phyloP scores from a whole-genome alignment of 2,888 invertebrate genomes.

The Pristionchus exspectatus region DNA sequence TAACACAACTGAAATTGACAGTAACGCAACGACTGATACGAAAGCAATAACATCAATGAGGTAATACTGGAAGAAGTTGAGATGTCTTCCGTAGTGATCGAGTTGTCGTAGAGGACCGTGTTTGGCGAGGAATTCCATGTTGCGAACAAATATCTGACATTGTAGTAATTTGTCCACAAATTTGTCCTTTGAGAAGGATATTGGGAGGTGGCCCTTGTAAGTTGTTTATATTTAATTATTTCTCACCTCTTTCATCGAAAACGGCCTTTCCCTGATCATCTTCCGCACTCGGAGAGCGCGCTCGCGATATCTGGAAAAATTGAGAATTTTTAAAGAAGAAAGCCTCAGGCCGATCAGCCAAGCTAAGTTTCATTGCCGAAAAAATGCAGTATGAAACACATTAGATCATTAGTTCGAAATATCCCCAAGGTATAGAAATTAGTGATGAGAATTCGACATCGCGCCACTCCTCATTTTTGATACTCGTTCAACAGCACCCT shows the following conservation, averaged over 20 bases:
- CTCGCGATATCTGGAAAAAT: slow-evolving; percentile 42
- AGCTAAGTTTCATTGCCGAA: too few species aligned
- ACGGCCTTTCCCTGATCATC: slow-evolving; percentile 40
- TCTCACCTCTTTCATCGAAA: slow-evolving; percentile 18
- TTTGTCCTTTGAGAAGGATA: too few species aligned
- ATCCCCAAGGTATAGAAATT: too few species aligned
- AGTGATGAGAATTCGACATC: too few species aligned
- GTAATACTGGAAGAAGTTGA: slow-evolving; percentile 53
- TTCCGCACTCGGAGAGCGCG: neutral
- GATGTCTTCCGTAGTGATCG: slow-evolving; percentile 35
- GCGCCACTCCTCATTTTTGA: too few species aligned
- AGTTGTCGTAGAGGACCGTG: slow-evolving; percentile 45
- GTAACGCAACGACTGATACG: neutral
- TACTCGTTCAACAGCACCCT: too few species aligned
- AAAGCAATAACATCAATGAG: slow-evolving; percentile 48
- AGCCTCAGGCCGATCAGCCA: too few species aligned
- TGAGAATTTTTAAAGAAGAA: too few species aligned
- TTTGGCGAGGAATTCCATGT: slow-evolving; percentile 52
- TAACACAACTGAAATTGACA: neutral
- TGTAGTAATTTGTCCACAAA: too few species aligned
- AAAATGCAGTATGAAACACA: too few species aligned
- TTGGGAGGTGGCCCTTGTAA: too few species aligned
- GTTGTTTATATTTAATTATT: neutral
- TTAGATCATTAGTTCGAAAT: too few species aligned
- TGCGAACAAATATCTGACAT: slow-evolving; percentile 17